Evolutionary conservation across 2,797 vertebrate species (phyloP).

Genomic region (Bradypodion pumilum): DNA sequence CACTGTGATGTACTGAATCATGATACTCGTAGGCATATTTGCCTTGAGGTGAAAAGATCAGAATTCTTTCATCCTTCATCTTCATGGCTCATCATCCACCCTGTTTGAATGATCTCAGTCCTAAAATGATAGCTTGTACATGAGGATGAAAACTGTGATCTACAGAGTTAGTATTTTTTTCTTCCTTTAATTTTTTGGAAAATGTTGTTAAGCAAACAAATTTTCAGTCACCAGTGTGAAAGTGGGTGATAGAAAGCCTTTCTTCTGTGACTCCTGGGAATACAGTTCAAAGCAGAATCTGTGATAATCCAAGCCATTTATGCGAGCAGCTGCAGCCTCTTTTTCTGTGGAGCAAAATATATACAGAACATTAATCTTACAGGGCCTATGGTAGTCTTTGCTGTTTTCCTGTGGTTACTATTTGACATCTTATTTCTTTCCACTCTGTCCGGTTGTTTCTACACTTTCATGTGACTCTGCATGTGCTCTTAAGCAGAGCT

Average conservation of each 20-base stretch:
- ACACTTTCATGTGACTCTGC: too few relatives aligned
- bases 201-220: slow-evolving; percentile 31
- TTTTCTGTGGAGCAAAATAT: background rate
- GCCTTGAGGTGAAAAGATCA: slow-evolving; percentile 15
- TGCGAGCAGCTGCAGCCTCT: background rate
- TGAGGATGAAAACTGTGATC: slow-evolving; percentile 38
- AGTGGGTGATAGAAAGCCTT: background rate
- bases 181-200: background rate
- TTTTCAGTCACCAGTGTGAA: background rate
- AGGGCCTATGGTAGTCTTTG: background rate
- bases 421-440: too few relatives aligned
- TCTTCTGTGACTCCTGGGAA: background rate
- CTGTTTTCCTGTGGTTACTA: too few relatives aligned
- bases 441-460: too few relatives aligned
- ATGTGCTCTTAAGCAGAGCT: too few relatives aligned
- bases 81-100: background rate
- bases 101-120: slow-evolving; percentile 9
- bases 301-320: background rate
- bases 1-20: background rate
- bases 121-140: slow-evolving; percentile 14
- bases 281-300: background rate
- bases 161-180: background rate
- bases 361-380: background rate
- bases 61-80: slow-evolving; percentile 6
- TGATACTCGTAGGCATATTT: background rate